Percentiles rank a stretch among this genome's conserved stretches.
Conservation (phyloP, 2,113 vertebrate species). For the Eonycteris spelaea region DNA sequence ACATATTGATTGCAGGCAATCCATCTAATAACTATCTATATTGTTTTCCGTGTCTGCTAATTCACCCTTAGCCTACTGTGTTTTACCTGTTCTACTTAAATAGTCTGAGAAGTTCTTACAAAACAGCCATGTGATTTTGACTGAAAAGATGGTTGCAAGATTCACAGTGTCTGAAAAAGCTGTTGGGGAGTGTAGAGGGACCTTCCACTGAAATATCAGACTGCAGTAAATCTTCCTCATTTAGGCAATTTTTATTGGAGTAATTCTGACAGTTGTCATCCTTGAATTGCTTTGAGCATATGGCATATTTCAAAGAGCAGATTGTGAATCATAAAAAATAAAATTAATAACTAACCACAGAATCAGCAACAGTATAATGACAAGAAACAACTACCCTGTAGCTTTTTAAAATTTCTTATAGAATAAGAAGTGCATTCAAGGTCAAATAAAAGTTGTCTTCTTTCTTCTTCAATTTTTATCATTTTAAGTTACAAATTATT, state of each 20-base stretch:
- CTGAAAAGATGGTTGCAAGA: conserved; percentile 61
- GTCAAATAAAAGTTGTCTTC: conserved; percentile 86
- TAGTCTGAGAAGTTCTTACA: conserved; percentile 68
- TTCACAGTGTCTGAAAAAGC: conserved; percentile 73
- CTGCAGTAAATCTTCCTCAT: conserved; percentile 93
- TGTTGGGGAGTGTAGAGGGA: conserved; percentile 69
- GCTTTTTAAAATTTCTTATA: conserved; percentile 84
- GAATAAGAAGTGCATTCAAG: conserved; percentile 85
- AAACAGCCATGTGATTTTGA: conserved; percentile 74
- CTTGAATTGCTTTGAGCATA: conserved; percentile 95
- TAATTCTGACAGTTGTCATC: conserved; percentile 95
- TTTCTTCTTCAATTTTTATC: conserved; percentile 57
- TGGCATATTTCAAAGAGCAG: conserved; percentile 96
- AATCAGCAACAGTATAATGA: conserved; percentile 92
- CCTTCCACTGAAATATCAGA: conserved; percentile 83
- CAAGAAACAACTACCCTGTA: conserved; percentile 87
- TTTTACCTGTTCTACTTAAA: conserved; percentile 65
- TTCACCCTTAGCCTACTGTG: conserved; percentile 48
- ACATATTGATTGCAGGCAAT: conserved; percentile 75
- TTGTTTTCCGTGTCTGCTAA: conserved; percentile 71
- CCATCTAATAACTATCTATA: conserved; percentile 74
- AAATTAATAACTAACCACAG: conserved; percentile 95
- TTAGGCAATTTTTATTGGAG: conserved; percentile 95
- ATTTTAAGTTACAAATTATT: conserved; percentile 48
- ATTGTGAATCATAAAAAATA: conserved; percentile 97